phyloP scores from a whole-genome alignment of 2,113 vertebrate species.

The Pimephales promelas region DNA sequence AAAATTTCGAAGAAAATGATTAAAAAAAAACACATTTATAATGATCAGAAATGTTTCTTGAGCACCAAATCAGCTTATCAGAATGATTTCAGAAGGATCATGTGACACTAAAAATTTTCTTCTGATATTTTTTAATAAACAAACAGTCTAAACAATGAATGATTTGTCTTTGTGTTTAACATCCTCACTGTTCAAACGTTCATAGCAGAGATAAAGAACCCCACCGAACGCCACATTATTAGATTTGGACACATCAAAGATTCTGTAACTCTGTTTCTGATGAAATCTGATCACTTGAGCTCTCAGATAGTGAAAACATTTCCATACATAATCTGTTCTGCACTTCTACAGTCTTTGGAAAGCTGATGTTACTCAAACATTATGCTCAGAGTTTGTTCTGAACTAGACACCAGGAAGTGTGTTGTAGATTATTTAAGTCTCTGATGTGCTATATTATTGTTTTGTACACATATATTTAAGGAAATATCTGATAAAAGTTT shows the following conservation, averaged over 20 bases:
- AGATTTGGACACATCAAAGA: slow-evolving; percentile 23
- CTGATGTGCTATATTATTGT: no score
- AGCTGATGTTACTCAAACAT: neutral
- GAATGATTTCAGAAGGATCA: neutral
- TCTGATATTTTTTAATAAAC: neutral
- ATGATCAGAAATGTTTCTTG: neutral
- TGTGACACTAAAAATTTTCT: neutral
- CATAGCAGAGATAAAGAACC: slow-evolving; percentile 17
- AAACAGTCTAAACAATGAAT: neutral
- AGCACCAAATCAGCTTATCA: neutral
- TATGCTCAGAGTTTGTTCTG: neutral
- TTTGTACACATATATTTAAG: no score
- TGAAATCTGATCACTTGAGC: slow-evolving; percentile 28
- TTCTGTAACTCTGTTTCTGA: slow-evolving; percentile 26
- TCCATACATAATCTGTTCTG: slow-evolving; percentile 12
- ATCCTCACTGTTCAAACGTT: neutral
- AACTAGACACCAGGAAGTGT: neutral
- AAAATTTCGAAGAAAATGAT: no score
- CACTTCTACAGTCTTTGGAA: neutral
- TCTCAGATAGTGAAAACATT: slow-evolving; percentile 9
- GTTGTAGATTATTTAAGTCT: neutral
- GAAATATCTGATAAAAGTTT: no score
- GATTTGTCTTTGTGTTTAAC: slow-evolving; percentile 15
- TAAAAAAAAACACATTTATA: no score
- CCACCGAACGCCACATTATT: neutral